Evolutionary conservation across 2,888 invertebrate genomes (phyloP), one percentile per base, ranked within the genome.

Genomic region (Sinodicranocentrus sp.): DNA sequence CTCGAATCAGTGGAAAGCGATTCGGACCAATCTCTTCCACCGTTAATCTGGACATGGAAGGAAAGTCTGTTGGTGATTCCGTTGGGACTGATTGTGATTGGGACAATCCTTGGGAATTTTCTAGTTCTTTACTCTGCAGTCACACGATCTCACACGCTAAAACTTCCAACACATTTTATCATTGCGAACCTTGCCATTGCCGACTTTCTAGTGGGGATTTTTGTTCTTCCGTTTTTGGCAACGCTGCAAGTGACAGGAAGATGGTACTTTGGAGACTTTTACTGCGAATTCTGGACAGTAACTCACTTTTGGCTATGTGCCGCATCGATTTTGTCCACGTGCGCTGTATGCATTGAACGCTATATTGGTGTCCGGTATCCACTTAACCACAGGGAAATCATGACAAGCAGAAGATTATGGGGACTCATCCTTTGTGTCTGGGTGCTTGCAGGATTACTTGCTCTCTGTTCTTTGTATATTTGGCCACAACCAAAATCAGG

Each of bases 261-360:
- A 15, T 87, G 87, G 87, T 84, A 85, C 67, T 87, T 87, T 73
- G 87, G 87, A 1, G 48, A 48, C 17, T 61, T 61, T 0, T 86
- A 77, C 25, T 87, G 87, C 26, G 75, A 68, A 15, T 63, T 72
- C 0, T 87, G 85, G 85, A 70, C 77, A 15, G 71, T 72, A 23
- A 86, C 85, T 39, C 87, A 87, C 63, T 85, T 87, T 48, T 86
- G 83, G 84, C 76, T 87, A 0, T 87, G 87, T 39, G 77, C 85
- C 1, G 79, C 87, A 0, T 85, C 85, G 6, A 87, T 87, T 25
- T 25, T 86, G 21, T 87, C 87, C 0, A 84, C 85, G 5, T 80
- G 82, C 68, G 85, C 83, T 1, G 80, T 87, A n/a, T 85, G 84
- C 44, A 70, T 87, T 28, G 87, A 87, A 19, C 76, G 87, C 21